Percentiles rank a stretch among this genome's conserved stretches.
These are phyloP conservation scores for Sebastes ruberrimus DNA, from an alignment of 2,797 vertebrate species.

Conservation along the genomic window DNA sequence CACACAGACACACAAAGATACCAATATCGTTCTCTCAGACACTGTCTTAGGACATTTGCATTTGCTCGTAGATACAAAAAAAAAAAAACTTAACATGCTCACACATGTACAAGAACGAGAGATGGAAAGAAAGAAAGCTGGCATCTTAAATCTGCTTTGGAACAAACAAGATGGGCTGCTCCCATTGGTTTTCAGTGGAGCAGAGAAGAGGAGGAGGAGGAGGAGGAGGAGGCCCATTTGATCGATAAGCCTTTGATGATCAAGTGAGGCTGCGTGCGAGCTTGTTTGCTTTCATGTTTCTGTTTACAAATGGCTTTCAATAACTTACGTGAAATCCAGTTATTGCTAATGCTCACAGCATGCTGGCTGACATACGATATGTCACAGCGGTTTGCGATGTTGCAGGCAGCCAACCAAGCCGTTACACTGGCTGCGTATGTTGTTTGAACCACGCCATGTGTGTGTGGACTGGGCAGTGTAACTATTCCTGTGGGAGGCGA, in stretches of 20 bases:
- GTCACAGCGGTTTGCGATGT: constrained; percentile 55
- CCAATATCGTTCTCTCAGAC: too few species aligned
- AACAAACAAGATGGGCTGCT: constrained; percentile 51
- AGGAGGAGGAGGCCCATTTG: constrained; percentile 61
- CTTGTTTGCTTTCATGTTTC: constrained; percentile 81
- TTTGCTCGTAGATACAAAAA: not conserved
- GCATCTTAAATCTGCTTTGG: constrained; percentile 33
- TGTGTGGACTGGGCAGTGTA: constrained; percentile 1
- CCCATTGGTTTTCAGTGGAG: constrained; percentile 43
- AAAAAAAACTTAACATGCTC: not conserved
- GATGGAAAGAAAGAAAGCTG: constrained; percentile 6
- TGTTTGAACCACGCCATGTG: constrained; percentile 25
- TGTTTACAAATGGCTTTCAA: constrained; percentile 82
- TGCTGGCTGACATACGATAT: constrained; percentile 70
- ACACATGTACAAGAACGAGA: not conserved
- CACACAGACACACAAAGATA: not conserved
- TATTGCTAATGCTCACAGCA: constrained; percentile 74
- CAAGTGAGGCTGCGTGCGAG: constrained; percentile 73
- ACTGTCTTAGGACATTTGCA: not conserved
- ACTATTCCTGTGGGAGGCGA: constrained; percentile 25
- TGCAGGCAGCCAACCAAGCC: constrained; percentile 44
- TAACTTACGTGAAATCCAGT: constrained; percentile 75
- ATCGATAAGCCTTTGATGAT: constrained; percentile 84
- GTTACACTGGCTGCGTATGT: constrained; percentile 31
- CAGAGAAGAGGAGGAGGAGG: constrained; percentile 25